These are phyloP conservation scores for Venusia cambrica DNA, from an alignment of 2,888 invertebrate genomes.

Conservation along the genomic window DNA sequence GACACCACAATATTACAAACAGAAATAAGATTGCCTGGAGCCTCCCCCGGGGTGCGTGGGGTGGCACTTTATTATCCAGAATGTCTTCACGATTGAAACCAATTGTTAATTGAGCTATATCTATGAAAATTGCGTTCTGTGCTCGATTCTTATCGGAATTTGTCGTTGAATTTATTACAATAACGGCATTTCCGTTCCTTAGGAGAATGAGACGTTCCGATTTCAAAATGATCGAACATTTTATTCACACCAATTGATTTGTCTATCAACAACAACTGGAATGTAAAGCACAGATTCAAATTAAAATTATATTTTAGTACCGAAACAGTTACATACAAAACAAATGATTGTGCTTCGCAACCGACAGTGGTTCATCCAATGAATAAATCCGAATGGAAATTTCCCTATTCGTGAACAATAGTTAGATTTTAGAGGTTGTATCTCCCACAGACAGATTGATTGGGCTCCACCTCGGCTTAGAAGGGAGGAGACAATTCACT, in stretches of 20 bases:
- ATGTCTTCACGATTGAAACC: conserved; percentile 80
- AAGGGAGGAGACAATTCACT: conserved; percentile 47
- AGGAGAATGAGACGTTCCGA: conserved; percentile 53
- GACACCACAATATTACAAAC: conserved; percentile 81
- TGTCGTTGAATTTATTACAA: conserved; percentile 72
- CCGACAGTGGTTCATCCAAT: conserved; percentile 79
- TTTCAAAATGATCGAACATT: no score
- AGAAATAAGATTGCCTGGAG: conserved; percentile 76
- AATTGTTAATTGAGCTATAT: conserved; percentile 81
- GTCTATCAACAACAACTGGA: no score
- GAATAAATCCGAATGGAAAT: conserved; percentile 81
- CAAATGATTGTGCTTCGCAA: conserved; percentile 53
- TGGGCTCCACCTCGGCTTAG: conserved; percentile 61
- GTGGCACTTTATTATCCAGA: conserved; percentile 74
- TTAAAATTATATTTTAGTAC: conserved; percentile 13
- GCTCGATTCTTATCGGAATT: conserved; percentile 76
- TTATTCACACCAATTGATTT: no score
- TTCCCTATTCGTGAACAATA: conserved; percentile 78
- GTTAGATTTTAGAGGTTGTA: conserved; percentile 79
- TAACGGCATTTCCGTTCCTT: conserved; percentile 55
- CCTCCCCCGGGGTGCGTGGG: conserved; percentile 52
- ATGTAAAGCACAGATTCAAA: conserved; percentile 18
- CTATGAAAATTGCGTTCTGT: conserved; percentile 77
- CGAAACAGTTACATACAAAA: conserved; percentile 17
- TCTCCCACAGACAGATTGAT: conserved; percentile 80